Conservation (phyloP, 2,113 vertebrate genomes). For the Eira barbara region DNA sequence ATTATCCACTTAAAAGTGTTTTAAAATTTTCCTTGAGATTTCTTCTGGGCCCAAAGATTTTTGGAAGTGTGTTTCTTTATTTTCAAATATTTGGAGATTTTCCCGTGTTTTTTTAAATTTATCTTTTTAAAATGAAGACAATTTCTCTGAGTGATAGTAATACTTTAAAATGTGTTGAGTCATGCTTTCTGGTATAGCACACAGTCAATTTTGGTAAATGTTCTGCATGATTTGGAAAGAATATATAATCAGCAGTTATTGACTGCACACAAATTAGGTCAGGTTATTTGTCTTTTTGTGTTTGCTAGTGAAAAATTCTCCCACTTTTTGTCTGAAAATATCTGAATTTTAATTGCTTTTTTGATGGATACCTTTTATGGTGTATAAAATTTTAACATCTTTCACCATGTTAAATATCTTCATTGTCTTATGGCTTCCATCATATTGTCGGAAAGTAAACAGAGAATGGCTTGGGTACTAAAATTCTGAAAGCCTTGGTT, state of each 20-base stretch:
- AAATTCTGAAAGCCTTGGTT: neutral
- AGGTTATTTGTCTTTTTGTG: neutral
- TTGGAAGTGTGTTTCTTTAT: neutral
- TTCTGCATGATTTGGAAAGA: neutral
- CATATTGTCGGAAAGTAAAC: neutral
- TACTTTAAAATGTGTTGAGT: neutral
- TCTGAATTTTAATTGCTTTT: neutral
- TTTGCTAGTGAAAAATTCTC: neutral
- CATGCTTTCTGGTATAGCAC: neutral
- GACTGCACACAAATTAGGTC: neutral
- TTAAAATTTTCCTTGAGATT: neutral
- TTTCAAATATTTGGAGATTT: neutral
- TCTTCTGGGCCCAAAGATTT: neutral
- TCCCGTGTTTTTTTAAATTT: neutral
- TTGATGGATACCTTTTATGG: neutral
- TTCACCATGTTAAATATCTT: neutral
- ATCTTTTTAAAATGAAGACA: neutral
- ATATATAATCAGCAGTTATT: neutral
- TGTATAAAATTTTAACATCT: neutral
- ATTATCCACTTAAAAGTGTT: neutral
- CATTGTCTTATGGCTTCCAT: neutral
- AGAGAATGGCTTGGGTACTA: neutral
- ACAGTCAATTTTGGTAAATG: neutral
- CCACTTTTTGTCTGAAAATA: slow-evolving; percentile 3
- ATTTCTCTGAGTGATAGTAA: neutral